Conservation (phyloP, 2,888 invertebrate species). For the Chymomyza fuscimana region DNA sequence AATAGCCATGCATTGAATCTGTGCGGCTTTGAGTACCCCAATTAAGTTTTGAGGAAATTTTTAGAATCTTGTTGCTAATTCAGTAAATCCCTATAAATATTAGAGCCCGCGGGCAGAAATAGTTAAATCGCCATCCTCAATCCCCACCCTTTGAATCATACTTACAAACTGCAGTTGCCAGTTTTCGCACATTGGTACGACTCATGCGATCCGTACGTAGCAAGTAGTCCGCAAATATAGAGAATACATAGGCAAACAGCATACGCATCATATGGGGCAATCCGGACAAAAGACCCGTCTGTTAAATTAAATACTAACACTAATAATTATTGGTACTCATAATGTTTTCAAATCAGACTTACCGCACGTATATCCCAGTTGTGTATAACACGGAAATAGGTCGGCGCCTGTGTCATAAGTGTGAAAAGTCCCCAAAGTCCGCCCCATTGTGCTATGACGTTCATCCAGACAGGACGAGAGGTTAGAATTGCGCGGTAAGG, state of each 20-base stretch:
- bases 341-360: conserved; percentile 75
- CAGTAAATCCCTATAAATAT: too few species aligned
- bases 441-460: conserved; percentile 84
- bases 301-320: background rate
- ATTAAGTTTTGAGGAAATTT: too few species aligned
- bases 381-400: conserved; percentile 85
- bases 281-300: conserved; percentile 84
- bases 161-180: conserved; percentile 83
- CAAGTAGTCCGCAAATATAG: conserved; percentile 82
- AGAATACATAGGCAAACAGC: conserved; percentile 82
- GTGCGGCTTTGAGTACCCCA: too few species aligned
- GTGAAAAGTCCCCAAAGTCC: conserved; percentile 86
- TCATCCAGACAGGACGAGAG: conserved; percentile 84
- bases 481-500: conserved; percentile 84
- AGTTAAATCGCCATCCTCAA: too few species aligned
- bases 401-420: conserved; percentile 85
- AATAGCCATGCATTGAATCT: too few species aligned
- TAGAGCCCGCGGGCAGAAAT: too few species aligned
- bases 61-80: too few species aligned
- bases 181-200: conserved; percentile 83
- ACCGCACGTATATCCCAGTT: conserved; percentile 86
- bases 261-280: conserved; percentile 83
- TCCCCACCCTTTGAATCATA: conserved; percentile 6
- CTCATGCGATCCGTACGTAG: conserved; percentile 82
- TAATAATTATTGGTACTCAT: background rate